Conservation (phyloP, 1,140 invertebrate genomes). For the Euura lappo region DNA sequence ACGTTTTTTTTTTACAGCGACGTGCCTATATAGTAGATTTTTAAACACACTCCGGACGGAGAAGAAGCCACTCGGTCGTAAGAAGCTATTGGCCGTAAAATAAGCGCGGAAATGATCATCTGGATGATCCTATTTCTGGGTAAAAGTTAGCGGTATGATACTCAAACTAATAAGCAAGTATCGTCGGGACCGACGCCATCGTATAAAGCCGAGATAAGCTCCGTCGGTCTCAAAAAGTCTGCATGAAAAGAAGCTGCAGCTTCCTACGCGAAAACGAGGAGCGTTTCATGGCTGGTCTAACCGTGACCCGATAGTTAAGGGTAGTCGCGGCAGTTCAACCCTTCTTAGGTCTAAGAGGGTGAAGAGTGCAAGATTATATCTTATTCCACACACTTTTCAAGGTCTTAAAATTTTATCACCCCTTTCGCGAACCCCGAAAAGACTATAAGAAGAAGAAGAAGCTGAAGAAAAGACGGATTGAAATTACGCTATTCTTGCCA, state of each 20-base stretch:
- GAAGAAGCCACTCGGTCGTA: too few relatives aligned
- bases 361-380: constrained; percentile 4
- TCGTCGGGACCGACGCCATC: background rate
- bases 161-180: background rate
- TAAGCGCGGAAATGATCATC: background rate
- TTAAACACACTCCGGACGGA: too few relatives aligned
- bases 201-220: constrained; percentile 2
- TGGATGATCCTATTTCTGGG: background rate
- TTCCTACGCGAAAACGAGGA: background rate
- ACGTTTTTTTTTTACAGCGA: too few relatives aligned
- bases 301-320: background rate
- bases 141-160: background rate
- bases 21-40: too few relatives aligned
- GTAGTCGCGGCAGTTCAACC: constrained; percentile 1
- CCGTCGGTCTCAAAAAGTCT: background rate
- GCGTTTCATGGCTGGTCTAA: background rate
- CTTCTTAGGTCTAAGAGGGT: constrained; percentile 9
- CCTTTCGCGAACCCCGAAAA: background rate
- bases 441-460: background rate
- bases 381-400: background rate
- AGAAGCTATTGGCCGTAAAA: background rate
- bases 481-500: background rate
- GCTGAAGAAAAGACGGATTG: background rate
- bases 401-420: background rate
- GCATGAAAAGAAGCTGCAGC: background rate